Base-by-base conservation (phyloP, 2,888 invertebrate species). In the Nemurella pictetii region DNA sequence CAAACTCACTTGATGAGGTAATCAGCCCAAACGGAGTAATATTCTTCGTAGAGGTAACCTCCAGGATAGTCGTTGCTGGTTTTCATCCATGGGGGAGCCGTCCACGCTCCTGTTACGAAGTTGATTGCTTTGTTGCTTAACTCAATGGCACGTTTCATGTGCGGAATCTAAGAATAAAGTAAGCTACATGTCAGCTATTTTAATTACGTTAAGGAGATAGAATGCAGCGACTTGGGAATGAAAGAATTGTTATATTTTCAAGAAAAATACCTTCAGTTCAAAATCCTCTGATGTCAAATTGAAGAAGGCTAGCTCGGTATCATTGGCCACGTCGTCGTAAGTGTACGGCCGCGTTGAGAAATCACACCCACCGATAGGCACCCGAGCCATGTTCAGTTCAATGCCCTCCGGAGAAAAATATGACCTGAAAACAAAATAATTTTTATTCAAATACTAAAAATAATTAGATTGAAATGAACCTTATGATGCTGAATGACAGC, bases 11-110 rank as follows among this genome's bases (percentile, higher is more conserved):
- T 95, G 0, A 96, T 88, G 89, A 95, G 94, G 89, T 98, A 98
- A 87, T 96, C 92, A 0, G 97, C 97, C 92, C 95, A 98, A 0
- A 94, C 89, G 89, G 96, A 95, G 89, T 95, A 97, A 89, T 94
- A 95, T 78, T 91, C 87, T 0, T 87, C 85, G 83, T 89, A 89
- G 35, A 92, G 87, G 35, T 87, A 87, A 30, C 91, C 92, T 87
- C 94, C 94, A 0, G 91, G 92, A 88, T 92, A 93, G 7, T 88
- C 89, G 78, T 93, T 90, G 87, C 93, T 94, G 0, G 92, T 93
- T 89, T 95, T 95, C 95, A 95, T 95, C 95, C 95, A 95, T 0
- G 91, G 88, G 0, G 95, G 95, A 0, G 95, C 91, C 3, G 28
- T 84, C 87, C 87, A 87, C 20, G 87, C 86, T 26, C 83, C 86